These are phyloP conservation scores for Pavo muticus DNA, from an alignment of 2,113 vertebrate species.

Conservation along the genomic window DNA sequence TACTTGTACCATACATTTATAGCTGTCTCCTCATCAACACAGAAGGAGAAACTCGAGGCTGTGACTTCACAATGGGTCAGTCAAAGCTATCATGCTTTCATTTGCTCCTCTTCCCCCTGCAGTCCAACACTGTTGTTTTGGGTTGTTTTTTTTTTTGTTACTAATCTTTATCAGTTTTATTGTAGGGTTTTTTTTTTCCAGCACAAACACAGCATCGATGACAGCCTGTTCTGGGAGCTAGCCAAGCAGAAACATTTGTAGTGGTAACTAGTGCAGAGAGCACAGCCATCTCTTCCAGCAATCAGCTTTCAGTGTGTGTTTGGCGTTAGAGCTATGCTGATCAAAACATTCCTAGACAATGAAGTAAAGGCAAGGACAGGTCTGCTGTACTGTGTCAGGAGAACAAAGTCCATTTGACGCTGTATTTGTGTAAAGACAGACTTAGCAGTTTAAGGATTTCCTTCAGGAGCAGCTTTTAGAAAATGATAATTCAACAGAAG, in stretches of 20 bases:
- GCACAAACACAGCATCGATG: neutral
- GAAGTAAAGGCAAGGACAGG: slow-evolving; percentile 25
- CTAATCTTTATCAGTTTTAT: too few relatives aligned
- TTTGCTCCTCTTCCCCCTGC: neutral
- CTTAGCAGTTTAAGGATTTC: neutral
- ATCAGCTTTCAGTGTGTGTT: neutral
- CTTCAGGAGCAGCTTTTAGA: neutral
- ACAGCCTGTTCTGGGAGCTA: neutral
- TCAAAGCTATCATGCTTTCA: neutral
- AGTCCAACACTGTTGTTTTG: neutral
- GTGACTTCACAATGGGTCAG: neutral
- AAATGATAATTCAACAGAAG: neutral
- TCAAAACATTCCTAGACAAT: slow-evolving; percentile 50
- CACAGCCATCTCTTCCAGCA: slow-evolving; percentile 28
- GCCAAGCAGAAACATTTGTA: slow-evolving; percentile 13
- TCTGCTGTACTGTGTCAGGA: neutral
- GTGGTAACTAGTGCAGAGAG: neutral
- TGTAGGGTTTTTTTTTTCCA: neutral
- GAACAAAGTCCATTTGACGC: neutral
- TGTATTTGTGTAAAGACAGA: neutral
- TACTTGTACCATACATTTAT: neutral
- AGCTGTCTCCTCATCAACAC: neutral
- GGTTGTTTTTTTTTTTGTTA: neutral
- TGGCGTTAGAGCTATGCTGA: neutral
- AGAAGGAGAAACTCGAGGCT: neutral